Evolutionary conservation across 2,797 vertebrate genomes (phyloP).

Genomic region (Lacerta viridis): DNA sequence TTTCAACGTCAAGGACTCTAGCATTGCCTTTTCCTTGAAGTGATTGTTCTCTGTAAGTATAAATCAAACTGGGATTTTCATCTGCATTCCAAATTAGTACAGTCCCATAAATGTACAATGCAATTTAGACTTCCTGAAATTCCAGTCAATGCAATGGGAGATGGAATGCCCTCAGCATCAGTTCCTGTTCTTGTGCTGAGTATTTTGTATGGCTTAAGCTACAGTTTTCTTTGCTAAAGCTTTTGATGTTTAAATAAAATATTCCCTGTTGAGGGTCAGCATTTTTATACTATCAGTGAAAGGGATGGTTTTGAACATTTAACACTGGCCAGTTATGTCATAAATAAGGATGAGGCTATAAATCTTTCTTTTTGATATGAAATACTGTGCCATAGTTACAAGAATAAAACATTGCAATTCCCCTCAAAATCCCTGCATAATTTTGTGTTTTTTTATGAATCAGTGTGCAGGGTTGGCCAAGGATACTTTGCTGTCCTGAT

Average conservation of each 20-base stretch:
- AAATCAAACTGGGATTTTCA: background rate
- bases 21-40: background rate
- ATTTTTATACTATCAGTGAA: conserved; percentile 25
- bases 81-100: too few relatives aligned
- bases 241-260: conserved; percentile 45
- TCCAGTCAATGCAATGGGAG: background rate
- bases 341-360: background rate
- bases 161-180: background rate
- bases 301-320: conserved; percentile 5
- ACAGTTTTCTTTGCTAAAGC: conserved; percentile 22
- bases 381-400: background rate
- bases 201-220: conserved; percentile 24
- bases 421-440: background rate
- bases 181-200: background rate
- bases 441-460: background rate
- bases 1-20: background rate
- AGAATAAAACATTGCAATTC: background rate
- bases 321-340: background rate
- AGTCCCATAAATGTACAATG: conserved; percentile 9
- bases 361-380: conserved; percentile 5
- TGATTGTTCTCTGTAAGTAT: too few relatives aligned
- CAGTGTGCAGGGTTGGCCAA: background rate
- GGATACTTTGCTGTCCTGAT: background rate
- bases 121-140: conserved; percentile 38
- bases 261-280: background rate